Evolutionary conservation across 2,888 invertebrate species (phyloP), one percentile per base, ranked within the genome.

Genomic region (Cerastis rubricosa): DNA sequence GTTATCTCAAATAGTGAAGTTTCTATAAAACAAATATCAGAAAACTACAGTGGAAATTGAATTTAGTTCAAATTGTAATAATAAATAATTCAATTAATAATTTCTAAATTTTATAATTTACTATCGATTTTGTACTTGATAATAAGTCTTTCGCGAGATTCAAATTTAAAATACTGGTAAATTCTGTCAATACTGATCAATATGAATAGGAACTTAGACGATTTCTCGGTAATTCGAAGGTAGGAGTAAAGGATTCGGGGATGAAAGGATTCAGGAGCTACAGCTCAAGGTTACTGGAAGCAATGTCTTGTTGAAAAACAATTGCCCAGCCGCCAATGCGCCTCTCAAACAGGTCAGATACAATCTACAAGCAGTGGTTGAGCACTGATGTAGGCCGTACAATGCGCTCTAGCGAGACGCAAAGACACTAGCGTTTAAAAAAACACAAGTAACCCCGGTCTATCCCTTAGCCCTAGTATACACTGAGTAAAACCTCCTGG

Each of bases 261-360:
- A 76, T 65, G 57, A 77, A 80, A 77, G 70, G 71, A 76, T 63
- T 77, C 76, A 77, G 79, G 87, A 85, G 71, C 74, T 35, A 9
- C 71, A 78, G 77, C 86, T 84, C 81, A 88, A 92, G 94, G 96
- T 90, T 96, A 96, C 96, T 81, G 88, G 92, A 89, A 88, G 8
- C 96, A 96, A 96, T 96, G 97, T 95, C 91, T 97, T 96, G 96
- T 96, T 95, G 96, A 96, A 96, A 97, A 91, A 96, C 97, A 87
- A 96, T 96, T 96, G 96, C 89, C 93, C 92, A 96, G 97, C 97
- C 85, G 81, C 95, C 95, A 88, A 71, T 80, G 91, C 93, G 92
- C 90, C 90, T 92, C 92, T 91, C 88, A 78, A 75, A 79, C 70
- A 77, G 85, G 92, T 94, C 95, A 96, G 96, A 95, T 95, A 95